These are phyloP conservation scores for Mormyrus hasselquistii DNA, from an alignment of 2,797 vertebrate genomes.

Conservation along the genomic window DNA sequence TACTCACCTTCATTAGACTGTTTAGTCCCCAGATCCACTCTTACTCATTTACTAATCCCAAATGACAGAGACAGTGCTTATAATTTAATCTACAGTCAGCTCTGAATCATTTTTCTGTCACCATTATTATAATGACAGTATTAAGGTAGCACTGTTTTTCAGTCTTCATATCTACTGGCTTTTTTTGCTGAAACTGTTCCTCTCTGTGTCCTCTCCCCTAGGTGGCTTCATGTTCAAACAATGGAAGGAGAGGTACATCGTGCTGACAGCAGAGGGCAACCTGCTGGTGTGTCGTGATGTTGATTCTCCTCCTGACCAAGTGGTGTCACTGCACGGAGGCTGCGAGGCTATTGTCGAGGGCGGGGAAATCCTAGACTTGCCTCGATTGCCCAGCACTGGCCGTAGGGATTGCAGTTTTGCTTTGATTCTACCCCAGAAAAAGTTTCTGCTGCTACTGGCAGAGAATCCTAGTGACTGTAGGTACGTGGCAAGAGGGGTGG, in stretches of 20 bases:
- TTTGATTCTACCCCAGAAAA: constrained; percentile 64
- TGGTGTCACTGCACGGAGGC: constrained; percentile 56
- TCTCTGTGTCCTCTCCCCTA: constrained; percentile 27
- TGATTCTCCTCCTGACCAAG: constrained; percentile 63
- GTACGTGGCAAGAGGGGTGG: constrained; percentile 34
- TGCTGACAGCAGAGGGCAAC: constrained; percentile 65
- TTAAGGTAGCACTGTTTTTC: not conserved
- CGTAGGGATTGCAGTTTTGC: constrained; percentile 71
- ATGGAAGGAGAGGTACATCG: constrained; percentile 73
- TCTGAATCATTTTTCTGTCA: not conserved
- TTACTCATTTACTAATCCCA: not conserved
- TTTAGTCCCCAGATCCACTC: not conserved
- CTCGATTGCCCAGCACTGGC: constrained; percentile 61
- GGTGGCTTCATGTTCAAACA: constrained; percentile 80
- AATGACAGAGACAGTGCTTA: not conserved
- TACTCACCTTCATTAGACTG: not conserved
- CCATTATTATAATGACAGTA: not conserved
- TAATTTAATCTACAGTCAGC: not conserved
- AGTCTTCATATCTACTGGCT: not conserved
- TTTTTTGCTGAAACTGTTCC: too few relatives aligned
- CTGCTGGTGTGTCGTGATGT: constrained; percentile 65
- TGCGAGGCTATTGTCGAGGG: constrained; percentile 66
- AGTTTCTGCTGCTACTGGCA: constrained; percentile 64
- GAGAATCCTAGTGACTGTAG: constrained; percentile 66
- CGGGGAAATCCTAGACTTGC: constrained; percentile 65